These are phyloP conservation scores for Ceratina calcarata DNA, from an alignment of 1,140 invertebrate species.

Conservation along the genomic window DNA sequence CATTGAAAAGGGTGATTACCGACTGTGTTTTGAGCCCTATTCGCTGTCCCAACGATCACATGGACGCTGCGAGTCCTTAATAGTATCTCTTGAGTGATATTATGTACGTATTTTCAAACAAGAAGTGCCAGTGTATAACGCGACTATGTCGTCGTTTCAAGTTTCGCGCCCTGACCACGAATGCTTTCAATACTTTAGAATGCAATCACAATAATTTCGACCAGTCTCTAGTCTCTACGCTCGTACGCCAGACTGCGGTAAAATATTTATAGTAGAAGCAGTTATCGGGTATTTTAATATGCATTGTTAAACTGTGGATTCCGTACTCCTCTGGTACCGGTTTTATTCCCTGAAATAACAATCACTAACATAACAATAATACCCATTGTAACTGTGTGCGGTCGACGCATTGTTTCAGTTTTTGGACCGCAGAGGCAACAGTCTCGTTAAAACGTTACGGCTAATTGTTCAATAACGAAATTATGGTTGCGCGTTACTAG, in stretches of 20 bases:
- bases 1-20: no score
- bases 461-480: background rate
- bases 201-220: slow-evolving; percentile 6
- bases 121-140: no score
- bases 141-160: background rate
- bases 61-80: no score
- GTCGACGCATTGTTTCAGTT: slow-evolving; percentile 11
- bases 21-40: no score
- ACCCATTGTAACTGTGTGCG: slow-evolving; percentile 4
- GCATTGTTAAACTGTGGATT: slow-evolving; percentile 18
- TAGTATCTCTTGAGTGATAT: no score
- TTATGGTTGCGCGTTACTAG: background rate
- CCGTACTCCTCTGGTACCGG: background rate
- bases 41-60: no score
- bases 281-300: slow-evolving; percentile 26
- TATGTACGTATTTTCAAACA: no score
- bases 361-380: slow-evolving; percentile 32
- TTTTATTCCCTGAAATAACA: slow-evolving; percentile 33
- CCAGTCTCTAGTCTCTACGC: background rate
- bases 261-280: slow-evolving; percentile 22
- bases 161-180: background rate
- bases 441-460: slow-evolving; percentile 4
- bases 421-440: background rate
- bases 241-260: background rate
- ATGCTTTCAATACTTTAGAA: background rate